These are phyloP conservation scores for Phaethon lepturus DNA, from an alignment of 2,113 vertebrate genomes.

Conservation along the genomic window DNA sequence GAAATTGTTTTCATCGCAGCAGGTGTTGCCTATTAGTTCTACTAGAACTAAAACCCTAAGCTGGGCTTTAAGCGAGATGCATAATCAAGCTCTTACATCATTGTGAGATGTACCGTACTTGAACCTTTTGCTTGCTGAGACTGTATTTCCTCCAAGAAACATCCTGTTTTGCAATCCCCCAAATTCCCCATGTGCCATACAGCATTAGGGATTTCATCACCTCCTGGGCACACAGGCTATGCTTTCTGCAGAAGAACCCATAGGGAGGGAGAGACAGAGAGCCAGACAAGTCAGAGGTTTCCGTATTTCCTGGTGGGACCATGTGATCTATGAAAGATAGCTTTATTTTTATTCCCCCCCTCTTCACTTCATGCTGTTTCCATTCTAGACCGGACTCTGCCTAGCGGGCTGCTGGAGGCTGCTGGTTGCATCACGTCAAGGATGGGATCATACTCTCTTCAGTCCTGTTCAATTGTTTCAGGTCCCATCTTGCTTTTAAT, in stretches of 20 bases:
- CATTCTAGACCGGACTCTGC: conserved; percentile 11
- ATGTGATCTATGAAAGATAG: conserved; percentile 57
- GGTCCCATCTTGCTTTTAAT: conserved; percentile 1
- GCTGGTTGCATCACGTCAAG: conserved; percentile 7
- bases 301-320: conserved; percentile 53
- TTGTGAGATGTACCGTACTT: conserved; percentile 70
- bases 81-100: conserved; percentile 65
- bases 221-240: conserved; percentile 6
- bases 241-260: conserved; percentile 38
- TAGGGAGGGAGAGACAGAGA: conserved; percentile 20
- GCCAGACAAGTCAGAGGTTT: conserved; percentile 55
- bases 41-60: conserved; percentile 56
- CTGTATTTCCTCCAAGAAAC: conserved; percentile 65
- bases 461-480: background rate
- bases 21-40: conserved; percentile 73
- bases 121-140: conserved; percentile 62
- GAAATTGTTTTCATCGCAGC: conserved; percentile 64
- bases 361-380: background rate
- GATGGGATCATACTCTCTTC: background rate
- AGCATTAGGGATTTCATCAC: conserved; percentile 48
- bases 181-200: conserved; percentile 49
- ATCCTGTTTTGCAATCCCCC: conserved; percentile 70
- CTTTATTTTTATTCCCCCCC: conserved; percentile 33
- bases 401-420: background rate
- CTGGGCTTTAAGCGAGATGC: conserved; percentile 66